A percentile compares a stretch with the other conserved stretches of the same genome.
Conservation (phyloP, 2,797 vertebrate species). For the Platyrinchus mystaceus region DNA sequence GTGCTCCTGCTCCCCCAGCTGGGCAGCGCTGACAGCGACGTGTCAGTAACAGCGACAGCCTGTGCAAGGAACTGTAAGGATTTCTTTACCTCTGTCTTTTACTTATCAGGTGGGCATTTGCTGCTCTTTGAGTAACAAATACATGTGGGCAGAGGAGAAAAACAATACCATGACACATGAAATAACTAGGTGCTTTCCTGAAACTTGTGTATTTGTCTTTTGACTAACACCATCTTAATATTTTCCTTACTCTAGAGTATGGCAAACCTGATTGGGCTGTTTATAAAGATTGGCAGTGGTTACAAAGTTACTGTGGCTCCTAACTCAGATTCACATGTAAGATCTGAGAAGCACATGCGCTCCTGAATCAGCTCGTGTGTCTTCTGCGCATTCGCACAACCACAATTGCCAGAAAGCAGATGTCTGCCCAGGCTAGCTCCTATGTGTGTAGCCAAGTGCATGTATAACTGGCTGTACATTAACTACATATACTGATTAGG, state of each 20-base stretch:
- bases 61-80: neutral
- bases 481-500: neutral
- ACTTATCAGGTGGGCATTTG: neutral
- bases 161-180: neutral
- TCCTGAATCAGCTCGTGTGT: neutral
- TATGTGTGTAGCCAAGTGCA: neutral
- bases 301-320: neutral
- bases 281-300: neutral
- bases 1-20: slow-evolving; percentile 42
- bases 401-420: neutral
- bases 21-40: neutral
- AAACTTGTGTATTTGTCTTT: neutral
- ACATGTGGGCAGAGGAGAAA: neutral
- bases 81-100: neutral
- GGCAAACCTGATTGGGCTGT: neutral
- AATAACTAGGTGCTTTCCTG: neutral
- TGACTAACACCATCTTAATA: neutral
- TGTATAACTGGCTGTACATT: neutral
- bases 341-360: fast-evolving
- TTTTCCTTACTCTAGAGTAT: neutral
- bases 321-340: neutral
- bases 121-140: neutral
- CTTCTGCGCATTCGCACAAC: fast-evolving
- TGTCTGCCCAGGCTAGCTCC: neutral
- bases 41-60: neutral